Percentiles rank a stretch among this genome's conserved stretches.
phyloP scores from a whole-genome alignment of 2,113 vertebrate genomes.

The Sus scrofa region T2T-Sscrofa CM000816.6:75221501-75222000 shows the following conservation, averaged over 20 bases:
- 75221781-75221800: background rate
- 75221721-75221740: background rate
- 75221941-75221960: background rate
- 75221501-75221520: background rate
- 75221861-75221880: background rate
- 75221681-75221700: background rate
- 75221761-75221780: rapidly evolving
- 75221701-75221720: background rate
- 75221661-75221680: background rate
- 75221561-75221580: background rate
- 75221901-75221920: background rate
- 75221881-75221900: background rate
- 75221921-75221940: background rate
- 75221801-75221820: background rate
- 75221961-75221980: background rate
- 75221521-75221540: background rate
- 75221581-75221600: background rate
- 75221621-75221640: background rate
- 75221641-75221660: background rate
- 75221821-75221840: background rate
- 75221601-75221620: background rate
- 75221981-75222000: background rate
- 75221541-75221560: rapidly evolving
- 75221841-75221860: background rate
- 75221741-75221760: rapidly evolving